These are phyloP conservation scores for Tenthredo notha DNA, from an alignment of 2,888 invertebrate species.

Conservation along the genomic window DNA sequence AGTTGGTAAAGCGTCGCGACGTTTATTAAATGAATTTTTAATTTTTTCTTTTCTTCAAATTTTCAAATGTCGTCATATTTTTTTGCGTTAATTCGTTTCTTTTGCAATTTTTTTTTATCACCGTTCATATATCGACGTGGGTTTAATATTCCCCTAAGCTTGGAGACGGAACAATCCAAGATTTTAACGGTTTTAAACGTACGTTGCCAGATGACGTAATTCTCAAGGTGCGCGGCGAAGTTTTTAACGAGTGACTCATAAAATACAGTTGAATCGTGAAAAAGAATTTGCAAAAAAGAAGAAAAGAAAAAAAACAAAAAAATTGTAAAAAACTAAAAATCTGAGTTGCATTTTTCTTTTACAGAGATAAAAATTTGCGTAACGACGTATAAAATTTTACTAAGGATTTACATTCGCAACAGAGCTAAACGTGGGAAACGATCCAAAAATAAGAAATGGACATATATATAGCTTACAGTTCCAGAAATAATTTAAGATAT, in stretches of 20 bases:
- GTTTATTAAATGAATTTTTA: not conserved
- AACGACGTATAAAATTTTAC: not conserved
- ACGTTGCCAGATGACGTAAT: slow-evolving; percentile 15
- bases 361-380: not conserved
- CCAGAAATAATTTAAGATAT: no score
- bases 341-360: no score
- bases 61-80: not conserved
- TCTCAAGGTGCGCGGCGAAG: slow-evolving; percentile 18
- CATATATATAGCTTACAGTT: not conserved
- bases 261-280: slow-evolving; percentile 2
- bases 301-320: not conserved
- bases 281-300: not conserved
- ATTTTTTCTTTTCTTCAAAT: not conserved
- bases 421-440: not conserved
- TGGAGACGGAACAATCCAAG: not conserved
- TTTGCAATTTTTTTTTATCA: not conserved
- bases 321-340: not conserved
- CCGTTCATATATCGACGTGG: not conserved
- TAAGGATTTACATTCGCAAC: not conserved
- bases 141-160: not conserved
- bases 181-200: slow-evolving; percentile 37
- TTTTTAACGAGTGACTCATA: slow-evolving; percentile 33
- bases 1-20: not conserved
- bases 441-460: not conserved
- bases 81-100: not conserved